Evolutionary conservation across 1,140 invertebrate genomes (phyloP).

Genomic region (Trichoplusia ni): DNA sequence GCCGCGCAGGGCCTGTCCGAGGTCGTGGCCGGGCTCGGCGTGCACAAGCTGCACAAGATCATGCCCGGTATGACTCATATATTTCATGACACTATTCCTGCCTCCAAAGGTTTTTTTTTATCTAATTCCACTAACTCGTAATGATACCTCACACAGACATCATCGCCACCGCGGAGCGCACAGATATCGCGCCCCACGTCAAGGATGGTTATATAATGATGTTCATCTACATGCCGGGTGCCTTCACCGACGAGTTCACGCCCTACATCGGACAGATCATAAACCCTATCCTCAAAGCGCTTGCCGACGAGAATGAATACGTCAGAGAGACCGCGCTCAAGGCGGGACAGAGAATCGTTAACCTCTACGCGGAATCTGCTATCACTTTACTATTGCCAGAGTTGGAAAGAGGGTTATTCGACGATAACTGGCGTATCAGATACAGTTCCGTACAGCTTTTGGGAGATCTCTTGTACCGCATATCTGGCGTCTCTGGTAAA

Average conservation of each 20-base stretch:
- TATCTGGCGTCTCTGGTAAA: slow-evolving; percentile 98
- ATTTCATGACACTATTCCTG: too few species aligned
- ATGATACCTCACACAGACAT: slow-evolving; percentile 86
- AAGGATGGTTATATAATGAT: slow-evolving; percentile 99
- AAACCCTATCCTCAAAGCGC: slow-evolving; percentile 97
- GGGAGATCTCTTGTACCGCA: slow-evolving; percentile 97
- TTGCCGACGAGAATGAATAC: slow-evolving; percentile 99
- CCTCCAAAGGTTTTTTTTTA: too few species aligned
- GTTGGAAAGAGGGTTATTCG: slow-evolving; percentile 95
- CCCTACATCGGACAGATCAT: slow-evolving; percentile 99
- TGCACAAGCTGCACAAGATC: slow-evolving; percentile 96
- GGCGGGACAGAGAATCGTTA: slow-evolving; percentile 98
- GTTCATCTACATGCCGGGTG: slow-evolving; percentile 99
- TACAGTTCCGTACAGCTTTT: slow-evolving; percentile 98
- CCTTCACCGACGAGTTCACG: slow-evolving; percentile 97
- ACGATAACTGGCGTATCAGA: slow-evolving; percentile 99
- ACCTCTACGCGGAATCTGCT: slow-evolving; percentile 97
- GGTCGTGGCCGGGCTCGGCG: slow-evolving; percentile 97
- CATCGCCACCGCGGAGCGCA: slow-evolving; percentile 95
- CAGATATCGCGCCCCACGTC: slow-evolving; percentile 97
- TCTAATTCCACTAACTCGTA: too few species aligned
- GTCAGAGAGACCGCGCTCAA: slow-evolving; percentile 97
- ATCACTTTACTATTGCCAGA: slow-evolving; percentile 96
- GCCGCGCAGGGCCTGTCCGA: slow-evolving; percentile 98
- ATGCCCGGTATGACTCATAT: slow-evolving; percentile 91